Base-by-base conservation (phyloP, 2,888 invertebrate species). In the Lumbricus terrestris region DNA sequence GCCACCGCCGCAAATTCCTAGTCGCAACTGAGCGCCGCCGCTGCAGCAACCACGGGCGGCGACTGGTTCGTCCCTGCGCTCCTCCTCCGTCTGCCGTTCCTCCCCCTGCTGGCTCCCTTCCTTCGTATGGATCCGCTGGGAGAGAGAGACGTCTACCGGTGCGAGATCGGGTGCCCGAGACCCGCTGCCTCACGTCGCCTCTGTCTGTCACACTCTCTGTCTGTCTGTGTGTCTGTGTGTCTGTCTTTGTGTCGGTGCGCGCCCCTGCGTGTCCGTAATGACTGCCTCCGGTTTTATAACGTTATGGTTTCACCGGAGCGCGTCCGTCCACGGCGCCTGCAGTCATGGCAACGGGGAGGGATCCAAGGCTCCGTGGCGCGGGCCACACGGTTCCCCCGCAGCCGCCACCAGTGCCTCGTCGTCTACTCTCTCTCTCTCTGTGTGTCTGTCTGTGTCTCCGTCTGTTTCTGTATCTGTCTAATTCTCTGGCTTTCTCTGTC, bases 221-320 rank as follows among this genome's bases (percentile, higher is more conserved):
- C 69, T n/a, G 8, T 16, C 69, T n/a, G 29, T 16, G 29, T n/a
- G 69, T 69, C 69, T n/a, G 69, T n/a, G 29, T n/a, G 69, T 13
- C 16, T 69, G 16, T n/a, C 1, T 23, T 1, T 69, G 29, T 6
- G 69, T 5, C 47, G 29, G 69, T 40, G 40, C 33, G n/a, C 16
- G 29, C 18, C n/a, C 33, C 85, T 35, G 15, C 20, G 37, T 35
- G 37, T 85, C 37, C 85, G 37, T 37, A 23, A 85, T 85, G 35
- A 85, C 85, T 33, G 85, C 85, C 85, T 85, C 85, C 34, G 85
- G 85, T 34, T 85, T 85, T 35, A 85, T 85, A 85, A 37, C 85
- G 85, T 85, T 85, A 85, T 85, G 35, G 34, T 85, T 34, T 23
- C 34, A 85, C 23, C 34, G 85, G 20, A 85, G 85, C 85, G 85